phyloP scores from a whole-genome alignment of 2,113 vertebrate species.

The Cariama cristata region DNA sequence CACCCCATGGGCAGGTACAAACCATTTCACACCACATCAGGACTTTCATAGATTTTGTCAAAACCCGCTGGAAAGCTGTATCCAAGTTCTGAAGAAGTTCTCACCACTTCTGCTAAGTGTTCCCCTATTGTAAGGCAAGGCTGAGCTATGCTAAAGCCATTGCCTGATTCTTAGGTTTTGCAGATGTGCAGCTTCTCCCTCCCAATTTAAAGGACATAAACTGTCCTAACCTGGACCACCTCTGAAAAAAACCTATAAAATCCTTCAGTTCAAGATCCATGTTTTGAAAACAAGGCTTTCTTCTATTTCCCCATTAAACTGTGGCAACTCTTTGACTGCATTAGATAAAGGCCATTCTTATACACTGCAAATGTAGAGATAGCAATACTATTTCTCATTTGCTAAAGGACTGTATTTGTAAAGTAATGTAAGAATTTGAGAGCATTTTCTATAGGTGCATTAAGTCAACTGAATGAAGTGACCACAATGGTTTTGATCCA shows the following conservation, averaged over 20 bases:
- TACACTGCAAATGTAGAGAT: neutral
- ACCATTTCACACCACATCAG: neutral
- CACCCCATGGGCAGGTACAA: neutral
- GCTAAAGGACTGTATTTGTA: neutral
- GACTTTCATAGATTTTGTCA: neutral
- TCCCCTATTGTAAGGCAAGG: neutral
- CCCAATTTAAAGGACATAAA: neutral
- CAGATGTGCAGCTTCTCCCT: neutral
- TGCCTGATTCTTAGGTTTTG: neutral
- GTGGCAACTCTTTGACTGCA: neutral
- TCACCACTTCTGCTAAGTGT: neutral
- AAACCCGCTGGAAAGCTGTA: neutral
- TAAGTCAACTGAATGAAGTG: neutral
- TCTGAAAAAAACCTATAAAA: neutral
- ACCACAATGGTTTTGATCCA: constrained; percentile 14
- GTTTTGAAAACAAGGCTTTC: neutral
- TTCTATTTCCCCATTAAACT: neutral
- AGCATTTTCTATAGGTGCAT: neutral
- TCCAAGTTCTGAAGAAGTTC: neutral
- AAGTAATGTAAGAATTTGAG: neutral
- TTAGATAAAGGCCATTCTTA: neutral
- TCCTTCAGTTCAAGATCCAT: neutral
- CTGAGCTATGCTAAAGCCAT: neutral
- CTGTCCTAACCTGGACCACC: neutral
- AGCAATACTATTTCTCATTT: neutral